A percentile compares a stretch with the other conserved stretches of the same genome.
Conservation (phyloP, 1,140 invertebrate species). For the Aphelenchoides avenae region DNA sequence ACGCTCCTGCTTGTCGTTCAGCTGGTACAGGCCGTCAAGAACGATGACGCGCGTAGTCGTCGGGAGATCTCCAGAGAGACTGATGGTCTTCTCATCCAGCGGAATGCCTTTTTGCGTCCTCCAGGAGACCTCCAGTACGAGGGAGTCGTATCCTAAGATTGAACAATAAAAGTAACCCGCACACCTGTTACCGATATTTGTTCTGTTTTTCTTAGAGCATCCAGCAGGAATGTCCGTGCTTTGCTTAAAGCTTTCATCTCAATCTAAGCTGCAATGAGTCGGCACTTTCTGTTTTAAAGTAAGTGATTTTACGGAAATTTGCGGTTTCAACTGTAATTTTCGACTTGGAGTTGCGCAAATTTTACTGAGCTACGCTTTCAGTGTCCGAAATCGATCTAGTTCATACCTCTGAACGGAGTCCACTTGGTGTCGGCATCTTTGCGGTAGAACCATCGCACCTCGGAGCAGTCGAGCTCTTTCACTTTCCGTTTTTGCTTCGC, state of each 20-base stretch:
- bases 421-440: conserved; percentile 40
- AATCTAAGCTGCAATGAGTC: background rate
- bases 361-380: background rate
- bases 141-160: conserved; percentile 51
- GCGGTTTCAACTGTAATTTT: background rate
- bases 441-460: conserved; percentile 54
- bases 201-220: background rate
- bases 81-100: conserved; percentile 31
- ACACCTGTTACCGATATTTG: conserved; percentile 3
- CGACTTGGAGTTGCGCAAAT: background rate
- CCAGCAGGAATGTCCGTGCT: conserved; percentile 1
- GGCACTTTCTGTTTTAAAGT: background rate
- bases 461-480: conserved; percentile 44
- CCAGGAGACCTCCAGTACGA: conserved; percentile 50
- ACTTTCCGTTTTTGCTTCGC: conserved; percentile 35
- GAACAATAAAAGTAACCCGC: background rate
- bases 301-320: background rate
- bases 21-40: conserved; percentile 47
- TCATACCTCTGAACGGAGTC: conserved; percentile 50
- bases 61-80: conserved; percentile 7
- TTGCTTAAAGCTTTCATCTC: background rate
- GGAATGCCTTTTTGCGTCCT: conserved; percentile 32
- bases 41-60: conserved; percentile 49
- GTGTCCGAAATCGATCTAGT: background rate
- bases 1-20: conserved; percentile 16